A percentile compares a stretch with the other conserved stretches of the same genome.
Evolutionary conservation across 2,888 invertebrate species (phyloP).

Genomic region (Stenodera caucasica): DNA sequence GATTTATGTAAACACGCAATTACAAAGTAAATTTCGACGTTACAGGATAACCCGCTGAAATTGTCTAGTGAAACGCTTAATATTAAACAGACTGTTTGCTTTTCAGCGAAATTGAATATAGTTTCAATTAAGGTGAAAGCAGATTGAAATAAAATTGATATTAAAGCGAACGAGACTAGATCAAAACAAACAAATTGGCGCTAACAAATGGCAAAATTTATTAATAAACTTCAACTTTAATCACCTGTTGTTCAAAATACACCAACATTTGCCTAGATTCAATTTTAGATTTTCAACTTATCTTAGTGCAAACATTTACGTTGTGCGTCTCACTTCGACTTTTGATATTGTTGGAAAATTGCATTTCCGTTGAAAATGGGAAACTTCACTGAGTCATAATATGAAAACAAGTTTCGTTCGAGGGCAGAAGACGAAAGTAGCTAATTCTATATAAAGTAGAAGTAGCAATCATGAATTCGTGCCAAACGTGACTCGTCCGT

Average conservation of each 20-base stretch:
- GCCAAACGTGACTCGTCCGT: neutral
- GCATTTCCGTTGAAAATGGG: slow-evolving; percentile 4
- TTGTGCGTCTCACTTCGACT: neutral
- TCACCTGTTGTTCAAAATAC: neutral
- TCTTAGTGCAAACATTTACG: neutral
- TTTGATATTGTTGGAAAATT: slow-evolving; percentile 4
- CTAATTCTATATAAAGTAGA: too few species aligned
- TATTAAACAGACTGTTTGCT: slow-evolving; percentile 1
- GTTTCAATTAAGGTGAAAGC: neutral
- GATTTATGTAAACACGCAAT: neutral
- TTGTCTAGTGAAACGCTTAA: neutral
- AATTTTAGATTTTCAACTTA: neutral
- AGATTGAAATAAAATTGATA: too few species aligned
- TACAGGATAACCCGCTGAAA: too few species aligned
- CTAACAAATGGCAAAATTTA: neutral
- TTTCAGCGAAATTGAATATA: neutral
- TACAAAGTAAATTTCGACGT: neutral
- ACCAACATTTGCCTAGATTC: neutral
- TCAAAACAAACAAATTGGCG: neutral
- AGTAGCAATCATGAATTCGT: neutral
- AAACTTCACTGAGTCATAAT: slow-evolving; percentile 6
- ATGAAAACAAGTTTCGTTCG: neutral
- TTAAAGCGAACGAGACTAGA: neutral
- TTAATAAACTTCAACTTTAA: neutral
- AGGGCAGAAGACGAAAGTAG: neutral